Conservation (phyloP, 2,888 invertebrate genomes). For the Hoplodrina ambigua region DNA sequence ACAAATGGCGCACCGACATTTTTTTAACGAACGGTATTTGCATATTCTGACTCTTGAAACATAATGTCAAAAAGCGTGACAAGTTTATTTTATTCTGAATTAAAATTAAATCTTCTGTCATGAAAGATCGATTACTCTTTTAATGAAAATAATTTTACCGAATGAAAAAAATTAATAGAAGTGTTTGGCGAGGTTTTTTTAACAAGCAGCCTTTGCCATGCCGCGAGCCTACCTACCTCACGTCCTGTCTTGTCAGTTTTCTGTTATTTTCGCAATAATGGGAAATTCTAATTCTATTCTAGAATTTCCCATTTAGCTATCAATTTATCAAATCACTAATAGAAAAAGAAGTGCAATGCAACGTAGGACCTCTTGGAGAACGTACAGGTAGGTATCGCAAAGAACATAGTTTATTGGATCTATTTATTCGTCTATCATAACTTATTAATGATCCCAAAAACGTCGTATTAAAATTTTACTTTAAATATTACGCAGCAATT, state of each 20-base stretch:
- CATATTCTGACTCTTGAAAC: slow-evolving; percentile 27
- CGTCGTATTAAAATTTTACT: background rate
- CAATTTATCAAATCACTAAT: background rate
- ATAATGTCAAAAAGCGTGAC: slow-evolving; percentile 28
- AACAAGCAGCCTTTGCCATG: no score
- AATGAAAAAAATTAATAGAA: no score
- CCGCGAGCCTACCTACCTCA: no score
- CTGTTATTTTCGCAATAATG: no score
- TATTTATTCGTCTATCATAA: background rate
- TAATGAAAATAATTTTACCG: background rate
- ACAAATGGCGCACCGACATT: slow-evolving; percentile 46
- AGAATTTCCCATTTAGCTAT: no score
- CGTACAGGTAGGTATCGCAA: no score
- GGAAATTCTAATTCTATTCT: no score
- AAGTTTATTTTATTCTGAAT: slow-evolving; percentile 48
- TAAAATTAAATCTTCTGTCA: slow-evolving; percentile 25
- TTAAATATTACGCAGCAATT: slow-evolving; percentile 15
- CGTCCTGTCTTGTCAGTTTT: no score
- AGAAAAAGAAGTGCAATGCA: background rate
- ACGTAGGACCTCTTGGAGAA: no score
- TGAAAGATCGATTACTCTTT: slow-evolving; percentile 18
- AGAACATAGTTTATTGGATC: background rate
- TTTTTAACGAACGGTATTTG: slow-evolving; percentile 46
- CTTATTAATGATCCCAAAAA: background rate
- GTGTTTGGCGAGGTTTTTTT: background rate